Percentiles rank a stretch among this genome's conserved stretches.
Conservation (phyloP, 2,113 vertebrate species). For the Eupsittula cactorum region DNA sequence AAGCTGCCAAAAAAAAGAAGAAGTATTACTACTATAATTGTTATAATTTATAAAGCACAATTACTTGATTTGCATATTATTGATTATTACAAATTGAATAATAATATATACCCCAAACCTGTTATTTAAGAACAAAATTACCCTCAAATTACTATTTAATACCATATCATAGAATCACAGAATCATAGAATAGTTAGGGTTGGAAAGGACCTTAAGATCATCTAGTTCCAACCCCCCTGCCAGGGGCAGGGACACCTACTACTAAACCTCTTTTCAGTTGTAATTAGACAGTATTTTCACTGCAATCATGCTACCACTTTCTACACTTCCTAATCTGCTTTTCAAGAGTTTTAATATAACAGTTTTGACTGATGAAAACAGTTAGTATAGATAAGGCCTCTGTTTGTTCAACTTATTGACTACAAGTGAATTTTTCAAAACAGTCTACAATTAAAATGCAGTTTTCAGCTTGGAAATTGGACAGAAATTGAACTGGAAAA, state of each 20-base stretch:
- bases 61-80: neutral
- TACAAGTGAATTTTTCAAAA: neutral
- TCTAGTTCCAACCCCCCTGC: too few relatives aligned
- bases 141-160: neutral
- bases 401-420: neutral
- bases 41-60: neutral
- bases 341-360: neutral
- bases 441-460: neutral
- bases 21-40: neutral
- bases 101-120: neutral
- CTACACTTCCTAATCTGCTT: neutral
- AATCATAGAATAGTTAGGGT: too few relatives aligned
- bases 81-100: neutral
- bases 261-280: neutral
- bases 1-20: slow-evolving; percentile 76
- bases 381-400: neutral
- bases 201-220: too few relatives aligned
- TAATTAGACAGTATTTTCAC: neutral
- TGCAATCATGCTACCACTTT: neutral
- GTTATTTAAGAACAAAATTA: neutral
- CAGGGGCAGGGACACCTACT: too few relatives aligned
- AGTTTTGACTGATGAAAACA: neutral
- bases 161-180: neutral
- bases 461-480: neutral
- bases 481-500: neutral